Evolutionary conservation across 2,113 vertebrate genomes (phyloP), one percentile per base, ranked within the genome.

Genomic region (Oreocharis arfaki): DNA sequence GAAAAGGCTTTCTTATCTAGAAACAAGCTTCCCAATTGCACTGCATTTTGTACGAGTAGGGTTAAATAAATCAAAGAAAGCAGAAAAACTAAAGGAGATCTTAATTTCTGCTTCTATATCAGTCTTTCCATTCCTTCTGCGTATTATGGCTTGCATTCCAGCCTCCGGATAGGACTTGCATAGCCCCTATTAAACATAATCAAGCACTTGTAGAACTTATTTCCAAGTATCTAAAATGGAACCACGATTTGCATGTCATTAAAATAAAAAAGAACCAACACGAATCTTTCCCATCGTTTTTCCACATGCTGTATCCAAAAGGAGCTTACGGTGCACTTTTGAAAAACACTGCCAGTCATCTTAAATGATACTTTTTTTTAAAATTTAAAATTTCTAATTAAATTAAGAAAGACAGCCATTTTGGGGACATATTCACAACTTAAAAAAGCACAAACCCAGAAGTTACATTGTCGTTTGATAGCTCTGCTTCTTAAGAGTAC

Each of bases 41-140:
- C 16, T 49, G 42, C 10, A 9, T 69, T 90, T 80, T 67, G n/a
- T 65, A 2, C 52, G 55, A 77, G 35, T 19, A 61, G 47, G 46
- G 77, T 86, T 90, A 95, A 95, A 92, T 57, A 61, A 93, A 83
- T 67, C 57, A 80, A 82, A 78, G 63, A 69, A 65, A 85, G 57
- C 17, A 80, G 50, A 83, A 95, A 67, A 21, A 56, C 60, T 56
- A 37, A 83, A 87, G 44, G 60, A 5, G 18, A 80, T 79, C 78
- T 91, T 89, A 75, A 95, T 92, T 95, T 96, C 65, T 95, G 81
- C 47, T 91, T 96, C 92, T 93, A 39, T 90, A 90, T 81, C 85
- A 88, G 92, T 77, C 71, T 74, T 84, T 67, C 52, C 35, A 90
- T 75, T 88, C 56, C 71, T 91, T 88, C 75, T 75, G 83, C 23